A percentile compares a stretch with the other conserved stretches of the same genome.
phyloP scores from a whole-genome alignment of 2,113 vertebrate genomes.

The Amphiprion ocellaris region DNA sequence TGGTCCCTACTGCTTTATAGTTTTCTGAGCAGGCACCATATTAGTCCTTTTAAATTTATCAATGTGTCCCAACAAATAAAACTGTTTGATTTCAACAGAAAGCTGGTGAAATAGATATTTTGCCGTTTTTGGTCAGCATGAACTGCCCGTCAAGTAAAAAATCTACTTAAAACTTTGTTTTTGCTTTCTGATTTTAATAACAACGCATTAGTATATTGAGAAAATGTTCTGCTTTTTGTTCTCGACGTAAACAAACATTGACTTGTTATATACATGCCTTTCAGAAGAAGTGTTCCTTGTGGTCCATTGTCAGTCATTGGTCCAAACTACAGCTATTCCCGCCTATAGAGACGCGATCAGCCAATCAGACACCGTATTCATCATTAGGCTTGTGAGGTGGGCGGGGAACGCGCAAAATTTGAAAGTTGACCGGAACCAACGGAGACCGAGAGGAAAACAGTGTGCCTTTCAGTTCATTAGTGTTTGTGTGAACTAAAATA shows the following conservation, averaged over 20 bases:
- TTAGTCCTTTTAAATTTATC: too few relatives aligned
- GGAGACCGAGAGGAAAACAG: constrained; percentile 28
- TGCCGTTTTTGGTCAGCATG: too few relatives aligned
- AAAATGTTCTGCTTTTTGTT: background rate
- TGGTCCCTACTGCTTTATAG: too few relatives aligned
- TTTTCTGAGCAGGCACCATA: too few relatives aligned
- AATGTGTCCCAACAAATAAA: too few relatives aligned
- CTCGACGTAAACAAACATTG: background rate
- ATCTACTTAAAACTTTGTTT: too few relatives aligned
- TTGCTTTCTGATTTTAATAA: too few relatives aligned
- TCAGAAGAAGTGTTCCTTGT: background rate
- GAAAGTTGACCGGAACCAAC: constrained; percentile 81
- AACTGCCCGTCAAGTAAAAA: too few relatives aligned
- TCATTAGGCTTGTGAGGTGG: background rate
- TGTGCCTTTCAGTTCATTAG: background rate
- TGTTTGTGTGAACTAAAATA: background rate
- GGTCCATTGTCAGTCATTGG: constrained; percentile 50
- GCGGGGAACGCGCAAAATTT: constrained; percentile 82
- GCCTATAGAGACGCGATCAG: background rate
- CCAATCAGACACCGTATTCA: constrained; percentile 53
- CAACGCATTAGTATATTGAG: too few relatives aligned
- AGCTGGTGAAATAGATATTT: too few relatives aligned
- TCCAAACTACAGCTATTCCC: background rate
- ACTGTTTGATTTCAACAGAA: too few relatives aligned
- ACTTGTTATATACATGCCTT: too few relatives aligned